A percentile compares a stretch with the other conserved stretches of the same genome.
Evolutionary conservation across 30 jellyfish, hydroid and myxozoan genomes (phyloP).

Genomic region (Rhopilema esculentum): DNA sequence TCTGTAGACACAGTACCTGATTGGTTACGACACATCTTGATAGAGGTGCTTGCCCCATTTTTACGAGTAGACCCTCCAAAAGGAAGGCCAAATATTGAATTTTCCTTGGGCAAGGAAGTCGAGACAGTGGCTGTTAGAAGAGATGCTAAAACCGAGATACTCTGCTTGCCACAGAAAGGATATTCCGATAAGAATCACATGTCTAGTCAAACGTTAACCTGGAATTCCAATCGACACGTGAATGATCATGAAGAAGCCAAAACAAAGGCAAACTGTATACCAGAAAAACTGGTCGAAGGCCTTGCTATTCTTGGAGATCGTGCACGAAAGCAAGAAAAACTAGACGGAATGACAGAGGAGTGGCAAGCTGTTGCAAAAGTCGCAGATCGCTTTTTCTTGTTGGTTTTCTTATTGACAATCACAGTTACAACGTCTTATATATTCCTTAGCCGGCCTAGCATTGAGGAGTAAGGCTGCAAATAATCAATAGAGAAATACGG

Average conservation of each 20-base stretch:
- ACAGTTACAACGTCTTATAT: slow-evolving; percentile 80
- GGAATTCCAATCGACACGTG: slow-evolving; percentile 45
- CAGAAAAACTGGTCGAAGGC: slow-evolving; percentile 85
- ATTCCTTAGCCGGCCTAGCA: slow-evolving; percentile 61
- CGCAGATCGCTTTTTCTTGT: slow-evolving; percentile 86
- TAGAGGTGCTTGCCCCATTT: slow-evolving; percentile 88
- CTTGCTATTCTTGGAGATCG: slow-evolving; percentile 84
- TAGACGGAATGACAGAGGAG: slow-evolving; percentile 78
- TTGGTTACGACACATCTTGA: slow-evolving; percentile 56
- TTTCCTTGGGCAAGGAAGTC: slow-evolving; percentile 16
- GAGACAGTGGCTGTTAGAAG: slow-evolving; percentile 54
- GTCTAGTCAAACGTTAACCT: slow-evolving; percentile 21
- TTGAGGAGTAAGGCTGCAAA: slow-evolving; percentile 14
- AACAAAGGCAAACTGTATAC: slow-evolving; percentile 41
- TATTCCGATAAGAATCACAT: slow-evolving; percentile 25
- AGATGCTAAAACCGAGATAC: slow-evolving; percentile 58
- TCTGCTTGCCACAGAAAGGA: slow-evolving; percentile 62
- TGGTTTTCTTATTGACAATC: slow-evolving; percentile 75
- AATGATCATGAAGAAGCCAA: slow-evolving; percentile 36
- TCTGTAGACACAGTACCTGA: slow-evolving; percentile 85
- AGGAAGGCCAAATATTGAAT: slow-evolving; percentile 53
- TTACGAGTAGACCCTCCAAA: slow-evolving; percentile 84
- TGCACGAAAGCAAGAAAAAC: slow-evolving; percentile 82
- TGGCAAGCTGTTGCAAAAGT: slow-evolving; percentile 95
- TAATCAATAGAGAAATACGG: no score